Evolutionary conservation across 2,888 invertebrate genomes (phyloP), one percentile per base, ranked within the genome.

Genomic region (Machimus atricapillus): DNA sequence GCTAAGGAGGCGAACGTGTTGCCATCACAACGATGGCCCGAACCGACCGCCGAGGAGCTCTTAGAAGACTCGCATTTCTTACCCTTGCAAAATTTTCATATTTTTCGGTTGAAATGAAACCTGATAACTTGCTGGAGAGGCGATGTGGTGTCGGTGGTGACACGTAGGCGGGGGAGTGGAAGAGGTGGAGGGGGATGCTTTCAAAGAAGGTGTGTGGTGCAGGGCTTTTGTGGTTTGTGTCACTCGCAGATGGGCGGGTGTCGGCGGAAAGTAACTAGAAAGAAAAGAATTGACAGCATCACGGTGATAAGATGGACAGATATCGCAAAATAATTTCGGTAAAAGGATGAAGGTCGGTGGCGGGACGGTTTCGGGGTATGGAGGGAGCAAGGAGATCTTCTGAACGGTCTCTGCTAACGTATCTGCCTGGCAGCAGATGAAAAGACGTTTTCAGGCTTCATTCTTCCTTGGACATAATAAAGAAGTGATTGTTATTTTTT

Each of bases 71-170:
- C 56, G 31, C 52, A 56, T 81, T 52, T 52, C 27, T 66, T 66
- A 66, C 66, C 66, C 23, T 52, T 31, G 23, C 16, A 52, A 81
- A 81, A 81, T 81, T 81, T 81, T 81, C 81, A 81, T 81, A 81
- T 81, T 81, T 81, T 81, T 81, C 81, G 81, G 81, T 81, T 81
- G 81, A 81, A 81, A 81, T 81, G 81, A 81, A 56, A 81, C 27
- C 81, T 52, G 81, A 66, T 66, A 66, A 27, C 66, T 66, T 27
- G 37, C 34, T 76, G 37, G 76, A 76, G 76, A 37, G 40, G 76
- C 40, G 76, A 34, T 37, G 37, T 76, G 76, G 76, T 76, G 76
- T 40, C n/a, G 37, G 16, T 37, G 34, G 37, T 37, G 34, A 14
- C 37, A 76, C 5, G n/a, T n/a, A n/a, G 76, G 1, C n/a, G 76